Evolutionary conservation across 1,140 invertebrate species (phyloP).

Genomic region (Eciton burchellii): DNA sequence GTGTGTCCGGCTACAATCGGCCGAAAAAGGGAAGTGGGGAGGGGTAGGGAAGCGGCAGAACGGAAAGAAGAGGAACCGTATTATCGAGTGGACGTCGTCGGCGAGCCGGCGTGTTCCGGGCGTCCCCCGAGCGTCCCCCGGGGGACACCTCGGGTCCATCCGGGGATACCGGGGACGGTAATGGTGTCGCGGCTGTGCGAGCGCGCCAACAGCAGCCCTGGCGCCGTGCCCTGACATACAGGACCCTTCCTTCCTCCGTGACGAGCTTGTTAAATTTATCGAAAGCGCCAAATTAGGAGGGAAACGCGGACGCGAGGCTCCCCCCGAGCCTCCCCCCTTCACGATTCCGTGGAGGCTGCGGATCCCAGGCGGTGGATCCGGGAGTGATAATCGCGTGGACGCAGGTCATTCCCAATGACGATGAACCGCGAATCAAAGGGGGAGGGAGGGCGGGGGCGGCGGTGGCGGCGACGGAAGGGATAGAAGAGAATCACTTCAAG

Average conservation of each 20-base stretch:
- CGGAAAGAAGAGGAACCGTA: conserved; percentile 78
- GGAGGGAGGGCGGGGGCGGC: no score
- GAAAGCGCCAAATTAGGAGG: conserved; percentile 84
- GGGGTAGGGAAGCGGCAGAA: conserved; percentile 21
- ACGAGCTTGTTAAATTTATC: conserved; percentile 86
- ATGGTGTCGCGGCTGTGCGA: conserved; percentile 80
- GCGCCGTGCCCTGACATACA: conserved; percentile 83
- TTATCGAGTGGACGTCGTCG: conserved; percentile 82
- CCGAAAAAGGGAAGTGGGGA: conserved; percentile 26
- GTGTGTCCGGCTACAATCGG: conserved; percentile 44
- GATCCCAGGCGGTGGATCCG: conserved; percentile 7
- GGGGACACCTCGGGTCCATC: conserved; percentile 72
- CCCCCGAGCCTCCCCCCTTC: conserved; percentile 2
- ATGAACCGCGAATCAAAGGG: neutral
- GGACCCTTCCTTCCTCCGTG: conserved; percentile 77
- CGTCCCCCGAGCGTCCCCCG: conserved; percentile 76
- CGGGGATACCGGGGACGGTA: conserved; percentile 81
- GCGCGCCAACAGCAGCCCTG: conserved; percentile 80
- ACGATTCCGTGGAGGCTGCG: neutral
- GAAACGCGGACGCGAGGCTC: conserved; percentile 57
- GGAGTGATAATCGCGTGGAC: neutral
- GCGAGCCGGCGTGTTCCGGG: conserved; percentile 75
- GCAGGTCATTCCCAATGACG: neutral
- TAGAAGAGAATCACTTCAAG: no score
- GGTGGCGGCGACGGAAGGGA: no score